Conservation (phyloP, 1,140 invertebrate species). For the Olivierus martensii region DNA sequence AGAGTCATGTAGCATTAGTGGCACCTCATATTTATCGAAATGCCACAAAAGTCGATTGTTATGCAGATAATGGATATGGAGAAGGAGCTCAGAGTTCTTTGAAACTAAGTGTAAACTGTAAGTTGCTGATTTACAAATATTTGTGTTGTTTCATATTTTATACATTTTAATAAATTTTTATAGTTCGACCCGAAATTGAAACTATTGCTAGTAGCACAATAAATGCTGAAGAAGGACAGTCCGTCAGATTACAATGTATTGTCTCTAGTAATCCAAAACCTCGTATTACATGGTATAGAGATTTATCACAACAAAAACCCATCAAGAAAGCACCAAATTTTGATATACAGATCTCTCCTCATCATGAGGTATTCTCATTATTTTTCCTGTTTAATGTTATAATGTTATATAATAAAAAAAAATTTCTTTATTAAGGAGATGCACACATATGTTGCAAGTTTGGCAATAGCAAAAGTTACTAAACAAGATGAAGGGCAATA, state of each 20-base stretch:
- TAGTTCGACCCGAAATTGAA: too few relatives aligned
- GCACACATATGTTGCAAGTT: constrained; percentile 50
- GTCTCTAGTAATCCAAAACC: constrained; percentile 61
- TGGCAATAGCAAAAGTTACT: constrained; percentile 52
- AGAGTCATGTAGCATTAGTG: constrained; percentile 49
- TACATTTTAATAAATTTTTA: too few relatives aligned
- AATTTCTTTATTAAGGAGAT: constrained; percentile 30
- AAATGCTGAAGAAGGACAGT: background rate
- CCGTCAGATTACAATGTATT: constrained; percentile 53
- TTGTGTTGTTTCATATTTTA: background rate
- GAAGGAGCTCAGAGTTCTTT: constrained; percentile 63
- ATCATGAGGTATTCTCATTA: constrained; percentile 41
- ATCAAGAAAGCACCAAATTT: constrained; percentile 35
- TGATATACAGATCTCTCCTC: constrained; percentile 38
- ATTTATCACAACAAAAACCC: constrained; percentile 24
- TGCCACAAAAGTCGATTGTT: constrained; percentile 68
- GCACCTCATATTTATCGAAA: constrained; percentile 63
- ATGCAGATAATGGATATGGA: constrained; percentile 69
- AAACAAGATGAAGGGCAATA: constrained; percentile 57
- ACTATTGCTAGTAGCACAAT: constrained; percentile 9
- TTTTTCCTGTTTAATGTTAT: too few relatives aligned
- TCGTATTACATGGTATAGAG: constrained; percentile 60
- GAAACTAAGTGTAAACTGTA: constrained; percentile 60
- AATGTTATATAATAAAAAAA: too few relatives aligned
- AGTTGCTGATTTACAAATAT: constrained; percentile 30